Base-by-base conservation (phyloP, 2,797 vertebrate genomes). In the Aphelocoma californica region DNA sequence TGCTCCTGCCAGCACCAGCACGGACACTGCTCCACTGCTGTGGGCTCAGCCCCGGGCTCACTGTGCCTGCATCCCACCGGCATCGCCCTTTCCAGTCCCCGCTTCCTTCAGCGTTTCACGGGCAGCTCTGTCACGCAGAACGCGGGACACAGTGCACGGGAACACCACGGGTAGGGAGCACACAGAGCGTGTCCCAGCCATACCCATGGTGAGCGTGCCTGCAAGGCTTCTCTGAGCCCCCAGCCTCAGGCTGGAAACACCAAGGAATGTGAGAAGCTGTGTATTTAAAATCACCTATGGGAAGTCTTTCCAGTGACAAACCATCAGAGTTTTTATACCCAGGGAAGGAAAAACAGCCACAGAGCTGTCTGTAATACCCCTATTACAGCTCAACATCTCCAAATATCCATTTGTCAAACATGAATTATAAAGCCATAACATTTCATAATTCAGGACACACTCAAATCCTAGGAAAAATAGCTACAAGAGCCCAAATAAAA, bases 401-500 rank as follows among this genome's bases (percentile, higher is more conserved):
- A 95, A 95, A 96, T 89, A 95, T 50, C 92, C 60, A 95, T 96
- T 95, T 91, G 88, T 94, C 95, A 96, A 92, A 91, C 77, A 86
- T 89, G 81, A 96, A 93, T 95, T 92, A 96, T 93, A 95, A 97
- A 97, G 92, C 87, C 78, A 7, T 53, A 96, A 73, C 51, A 67
- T 96, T 95, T 95, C 94, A 67, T 95, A 95, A 97, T 96, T 96
- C 91, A 91, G 92, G 81, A 86, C 92, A 89, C 79, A 89, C 81
- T 93, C 81, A 78, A 92, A 90, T 57, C 66, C 80, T 62, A 80
- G 87, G 88, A 95, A 96, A 97, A 95, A 95, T 28, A 95, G 86
- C 89, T 93, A 94, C 93, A 92, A 92, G 86, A 96, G 70, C 89
- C 75, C 54, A 96, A 94, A 96, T 84, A 90, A 91, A 94, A 93